Evolutionary conservation across 2,797 vertebrate genomes (phyloP), one percentile per base, ranked within the genome.

Genomic region (Sebastes steindachneri): DNA sequence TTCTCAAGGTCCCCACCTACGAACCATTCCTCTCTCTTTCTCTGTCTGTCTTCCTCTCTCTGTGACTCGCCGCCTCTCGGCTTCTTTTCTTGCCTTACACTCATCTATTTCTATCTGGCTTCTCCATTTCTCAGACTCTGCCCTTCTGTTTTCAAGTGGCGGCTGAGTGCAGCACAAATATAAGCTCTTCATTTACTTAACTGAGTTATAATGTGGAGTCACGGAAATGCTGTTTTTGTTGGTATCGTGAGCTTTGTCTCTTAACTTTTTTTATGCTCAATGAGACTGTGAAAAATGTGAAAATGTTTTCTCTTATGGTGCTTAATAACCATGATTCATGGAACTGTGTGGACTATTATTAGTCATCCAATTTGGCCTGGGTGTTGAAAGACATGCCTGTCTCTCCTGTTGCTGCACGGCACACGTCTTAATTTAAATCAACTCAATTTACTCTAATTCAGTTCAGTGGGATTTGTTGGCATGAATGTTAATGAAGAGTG

Each of bases 1-100:
- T 90, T 86, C 86, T 89, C 88, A 88, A 87, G 87, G 90, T 86
- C 83, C 77, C 86, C 88, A 89, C 89, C 85, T 91, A 82, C 86
- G 66, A 90, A 82, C 80, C 80, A 63, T 75, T 86, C 60, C 83
- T 77, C 80, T 57, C 54, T 78, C 41, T 86, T 58, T 51, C 69
- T 76, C 72, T 60, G 65, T 82, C 79, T 86, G 58, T 60, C 64
- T 77, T 51, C 64, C 68, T 87, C 76, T 73, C 66, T 71, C 72
- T 23, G 35, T 54, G 68, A 75, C 68, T 90, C 37, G 25, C 37
- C 54, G 54, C 71, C 71, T 86, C 69, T 89, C 51, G 45, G 65
- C 82, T 77, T 87, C 76, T 86, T 84, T 74, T 82, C 75, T 88
- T 82, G 67, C 82, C 83, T 86, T 70, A 86, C 83, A 70, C 87